A percentile compares a stretch with the other conserved stretches of the same genome.
Evolutionary conservation across 2,797 vertebrate species (phyloP).

Genomic region (Meda fulgida): DNA sequence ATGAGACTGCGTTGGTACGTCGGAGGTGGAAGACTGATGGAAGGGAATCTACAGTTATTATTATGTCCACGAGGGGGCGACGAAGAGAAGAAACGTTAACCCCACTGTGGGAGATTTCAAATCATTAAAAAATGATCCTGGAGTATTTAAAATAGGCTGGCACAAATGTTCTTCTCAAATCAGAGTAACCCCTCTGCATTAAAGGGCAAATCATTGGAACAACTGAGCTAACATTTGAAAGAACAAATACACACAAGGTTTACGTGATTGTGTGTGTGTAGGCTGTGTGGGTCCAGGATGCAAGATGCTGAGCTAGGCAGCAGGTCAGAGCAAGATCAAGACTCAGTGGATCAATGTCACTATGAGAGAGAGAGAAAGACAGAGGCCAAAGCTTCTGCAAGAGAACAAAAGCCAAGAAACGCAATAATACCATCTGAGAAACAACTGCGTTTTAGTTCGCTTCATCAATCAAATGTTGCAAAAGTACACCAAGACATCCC

Average conservation of each 20-base stretch:
- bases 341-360: slow-evolving; percentile 52
- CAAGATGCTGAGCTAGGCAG: slow-evolving; percentile 48
- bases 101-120: neutral
- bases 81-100: neutral
- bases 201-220: neutral
- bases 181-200: too few relatives aligned
- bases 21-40: neutral
- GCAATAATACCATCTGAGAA: slow-evolving; percentile 44
- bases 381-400: neutral
- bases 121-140: neutral
- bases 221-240: neutral
- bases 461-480: slow-evolving; percentile 31
- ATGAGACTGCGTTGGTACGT: too few relatives aligned
- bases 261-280: neutral
- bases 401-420: slow-evolving; percentile 51
- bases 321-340: slow-evolving; percentile 54
- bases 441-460: slow-evolving; percentile 8
- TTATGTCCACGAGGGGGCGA: slow-evolving; percentile 33
- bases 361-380: slow-evolving; percentile 36
- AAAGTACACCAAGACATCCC: slow-evolving; percentile 10
- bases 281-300: slow-evolving; percentile 28
- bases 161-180: neutral
- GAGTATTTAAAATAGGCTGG: neutral
- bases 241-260: neutral
- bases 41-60: neutral